Base-by-base conservation (phyloP, 2,888 invertebrate species). In the Dynastes grantii region DNA sequence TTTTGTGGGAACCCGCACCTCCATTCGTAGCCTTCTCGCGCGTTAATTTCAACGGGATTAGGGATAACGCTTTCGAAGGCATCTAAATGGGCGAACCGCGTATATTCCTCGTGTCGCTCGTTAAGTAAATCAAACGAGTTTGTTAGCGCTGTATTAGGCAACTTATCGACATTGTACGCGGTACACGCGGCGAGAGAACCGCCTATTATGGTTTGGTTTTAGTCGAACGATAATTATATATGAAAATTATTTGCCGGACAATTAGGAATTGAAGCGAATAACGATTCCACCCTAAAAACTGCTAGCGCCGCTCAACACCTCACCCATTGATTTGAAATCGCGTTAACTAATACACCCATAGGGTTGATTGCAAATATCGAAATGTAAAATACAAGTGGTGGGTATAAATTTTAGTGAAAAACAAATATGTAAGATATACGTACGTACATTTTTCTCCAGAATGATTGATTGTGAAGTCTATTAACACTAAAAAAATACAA, bases 1-100 rank as follows among this genome's bases (percentile, higher is more conserved):
- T 22, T 22, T 16, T 22, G 55, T 8, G 16, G 22, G 16, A 55
- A 16, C 55, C 22, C 16, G 55, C n/a, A n/a, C 22, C 22, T 22
- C 22, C 8, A 58, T 22, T 58, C 55, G 55, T 16, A 22, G 55
- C 22, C 22, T 58, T 9, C 22, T 22, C 55, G 55, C 55, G 55
- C 22, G 55, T 58, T 27, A 58, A 58, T 58, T 58, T 58, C 55
- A 8, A 22, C 55, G 16, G 55, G 55, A 58, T 58, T 58, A 58
- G 55, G 22, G 22, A 58, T 58, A 58, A 58, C 55, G 55, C 55
- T 58, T 58, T 58, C 55, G 55, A 22, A 58, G 16, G 22, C n/a
- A 58, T 58, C 55, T 16, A 22, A 58, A 16, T 5, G 32, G 8
- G 55, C 22, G 55, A 9, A 16, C 22, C 55, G 55, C 55, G n/a